These are phyloP conservation scores for Motacilla alba DNA, from an alignment of 2,113 vertebrate genomes.

Conservation along the genomic window DNA sequence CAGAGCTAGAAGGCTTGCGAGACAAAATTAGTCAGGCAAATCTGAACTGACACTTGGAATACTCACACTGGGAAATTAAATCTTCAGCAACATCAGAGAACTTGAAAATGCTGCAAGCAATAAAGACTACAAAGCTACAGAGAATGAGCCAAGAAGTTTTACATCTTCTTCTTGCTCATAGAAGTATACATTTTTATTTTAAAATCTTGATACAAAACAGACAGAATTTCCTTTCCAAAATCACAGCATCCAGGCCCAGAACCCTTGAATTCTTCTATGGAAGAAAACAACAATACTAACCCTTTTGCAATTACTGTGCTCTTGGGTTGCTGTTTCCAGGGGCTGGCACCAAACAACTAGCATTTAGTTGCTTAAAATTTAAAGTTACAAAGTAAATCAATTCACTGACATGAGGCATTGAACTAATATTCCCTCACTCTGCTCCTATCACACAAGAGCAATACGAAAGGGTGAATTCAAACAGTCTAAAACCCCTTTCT, in stretches of 20 bases:
- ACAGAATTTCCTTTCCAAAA: neutral
- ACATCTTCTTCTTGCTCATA: neutral
- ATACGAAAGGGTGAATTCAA: neutral
- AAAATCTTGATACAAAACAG: neutral
- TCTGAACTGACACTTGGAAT: neutral
- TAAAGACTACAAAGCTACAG: neutral
- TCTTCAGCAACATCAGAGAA: neutral
- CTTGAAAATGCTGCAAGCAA: neutral
- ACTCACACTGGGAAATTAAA: neutral
- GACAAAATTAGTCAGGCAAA: constrained; percentile 5
- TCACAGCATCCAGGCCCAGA: neutral
- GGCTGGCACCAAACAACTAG: neutral
- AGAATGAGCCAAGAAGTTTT: neutral
- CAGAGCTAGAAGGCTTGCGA: neutral
- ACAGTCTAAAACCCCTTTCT: neutral
- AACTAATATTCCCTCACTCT: neutral
- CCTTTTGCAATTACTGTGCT: neutral
- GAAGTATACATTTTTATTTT: neutral
- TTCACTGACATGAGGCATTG: neutral
- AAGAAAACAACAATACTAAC: neutral
- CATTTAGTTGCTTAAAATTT: neutral
- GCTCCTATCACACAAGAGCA: neutral
- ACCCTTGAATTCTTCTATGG: neutral
- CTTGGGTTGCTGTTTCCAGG: neutral
- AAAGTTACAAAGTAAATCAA: neutral